phyloP scores from a whole-genome alignment of 64 coral and sea anemone species.

The Stylophora pistillata region DNA sequence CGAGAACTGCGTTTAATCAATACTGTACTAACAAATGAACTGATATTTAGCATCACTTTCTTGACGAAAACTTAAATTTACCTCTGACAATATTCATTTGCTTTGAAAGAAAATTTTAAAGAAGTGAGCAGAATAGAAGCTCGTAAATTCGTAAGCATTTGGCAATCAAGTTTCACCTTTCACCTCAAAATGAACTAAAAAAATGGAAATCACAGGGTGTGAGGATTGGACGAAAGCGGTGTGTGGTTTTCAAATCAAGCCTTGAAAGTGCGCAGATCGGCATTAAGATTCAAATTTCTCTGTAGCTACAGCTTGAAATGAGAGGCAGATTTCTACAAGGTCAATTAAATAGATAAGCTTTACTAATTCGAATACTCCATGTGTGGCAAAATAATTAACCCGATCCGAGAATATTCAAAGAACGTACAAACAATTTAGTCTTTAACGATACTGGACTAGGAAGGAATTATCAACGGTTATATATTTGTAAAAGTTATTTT shows the following conservation, averaged over 20 bases:
- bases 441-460: background rate
- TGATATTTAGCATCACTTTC: background rate
- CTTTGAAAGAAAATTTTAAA: background rate
- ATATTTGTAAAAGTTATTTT: too few relatives aligned
- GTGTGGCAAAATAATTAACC: too few relatives aligned
- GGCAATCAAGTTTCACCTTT: conserved; percentile 14
- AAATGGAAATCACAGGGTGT: background rate
- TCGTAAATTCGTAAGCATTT: background rate
- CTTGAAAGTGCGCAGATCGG: background rate
- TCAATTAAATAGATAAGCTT: background rate
- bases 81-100: background rate
- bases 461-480: background rate
- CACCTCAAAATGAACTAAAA: background rate
- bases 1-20: too few relatives aligned
- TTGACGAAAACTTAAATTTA: background rate
- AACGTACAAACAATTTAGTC: background rate
- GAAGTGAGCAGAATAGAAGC: background rate
- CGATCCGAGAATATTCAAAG: background rate
- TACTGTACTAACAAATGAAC: too few relatives aligned
- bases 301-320: background rate
- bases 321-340: background rate
- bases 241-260: background rate
- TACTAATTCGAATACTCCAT: background rate
- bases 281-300: background rate
- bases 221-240: background rate